Percentiles rank a stretch among this genome's conserved stretches.
phyloP scores from a whole-genome alignment of 2,888 invertebrate species.

The Xestia xanthographa region DNA sequence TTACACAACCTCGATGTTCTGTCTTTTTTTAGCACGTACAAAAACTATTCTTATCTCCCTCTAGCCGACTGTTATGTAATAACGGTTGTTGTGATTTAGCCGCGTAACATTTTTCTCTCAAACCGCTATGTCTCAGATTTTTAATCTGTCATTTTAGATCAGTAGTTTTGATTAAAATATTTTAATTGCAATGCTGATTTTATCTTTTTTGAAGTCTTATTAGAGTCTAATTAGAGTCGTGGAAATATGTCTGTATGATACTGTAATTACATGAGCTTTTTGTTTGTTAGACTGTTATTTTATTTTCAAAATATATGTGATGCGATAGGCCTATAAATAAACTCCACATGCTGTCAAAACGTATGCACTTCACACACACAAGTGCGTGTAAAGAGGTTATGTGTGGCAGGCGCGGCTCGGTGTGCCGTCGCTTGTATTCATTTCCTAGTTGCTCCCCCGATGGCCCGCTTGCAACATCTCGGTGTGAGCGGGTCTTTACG shows the following conservation, averaged over 20 bases:
- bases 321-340: constrained; percentile 83
- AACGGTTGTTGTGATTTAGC: constrained; percentile 89
- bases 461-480: constrained; percentile 88
- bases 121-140: constrained; percentile 81
- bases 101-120: constrained; percentile 87
- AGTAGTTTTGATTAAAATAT: constrained; percentile 55
- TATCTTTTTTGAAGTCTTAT: constrained; percentile 51
- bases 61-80: constrained; percentile 88
- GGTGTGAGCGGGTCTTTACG: constrained; percentile 88
- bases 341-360: constrained; percentile 82
- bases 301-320: constrained; percentile 48
- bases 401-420: constrained; percentile 75
- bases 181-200: constrained; percentile 58
- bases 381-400: constrained; percentile 69
- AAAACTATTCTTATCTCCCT: constrained; percentile 73
- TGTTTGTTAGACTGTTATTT: constrained; percentile 23
- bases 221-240: constrained; percentile 55
- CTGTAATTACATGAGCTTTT: constrained; percentile 27
- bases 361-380: constrained; percentile 81
- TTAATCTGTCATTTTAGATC: constrained; percentile 71
- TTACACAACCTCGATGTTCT: constrained; percentile 84
- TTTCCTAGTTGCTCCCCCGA: constrained; percentile 89
- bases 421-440: constrained; percentile 83
- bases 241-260: constrained; percentile 12
- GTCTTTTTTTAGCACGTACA: constrained; percentile 79